phyloP scores from a whole-genome alignment of 2,888 invertebrate species.

The Aphidoletes aphidimyza region DNA sequence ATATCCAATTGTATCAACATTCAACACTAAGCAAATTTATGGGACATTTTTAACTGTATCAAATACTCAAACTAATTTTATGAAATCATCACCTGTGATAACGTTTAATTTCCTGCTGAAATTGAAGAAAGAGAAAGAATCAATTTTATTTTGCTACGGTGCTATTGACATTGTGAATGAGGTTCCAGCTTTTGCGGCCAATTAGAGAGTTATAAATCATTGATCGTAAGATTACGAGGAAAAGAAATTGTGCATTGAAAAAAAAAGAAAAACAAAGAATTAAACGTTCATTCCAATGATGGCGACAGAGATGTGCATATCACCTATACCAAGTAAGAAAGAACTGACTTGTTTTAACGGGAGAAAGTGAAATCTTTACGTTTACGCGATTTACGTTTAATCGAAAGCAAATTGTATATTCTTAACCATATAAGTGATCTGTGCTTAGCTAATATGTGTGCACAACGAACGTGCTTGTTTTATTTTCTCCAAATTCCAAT shows the following conservation, averaged over 20 bases:
- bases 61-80: neutral
- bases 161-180: neutral
- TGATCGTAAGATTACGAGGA: neutral
- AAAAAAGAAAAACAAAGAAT: neutral
- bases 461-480: too few species aligned
- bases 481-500: neutral
- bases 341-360: neutral
- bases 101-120: neutral
- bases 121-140: neutral
- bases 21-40: neutral
- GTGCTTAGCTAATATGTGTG: neutral
- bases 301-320: neutral
- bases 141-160: neutral
- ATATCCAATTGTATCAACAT: neutral
- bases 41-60: neutral
- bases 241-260: constrained; percentile 32
- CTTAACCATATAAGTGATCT: neutral
- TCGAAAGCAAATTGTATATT: constrained; percentile 37
- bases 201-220: neutral
- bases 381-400: neutral
- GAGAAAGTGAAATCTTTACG: neutral
- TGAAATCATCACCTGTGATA: too few species aligned
- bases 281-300: neutral
- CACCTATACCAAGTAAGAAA: constrained; percentile 11
- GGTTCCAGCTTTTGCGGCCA: neutral